A percentile compares a stretch with the other conserved stretches of the same genome.
These are phyloP conservation scores for Rhagologus leucostigma DNA, from an alignment of 2,113 vertebrate species.

Conservation along the genomic window DNA sequence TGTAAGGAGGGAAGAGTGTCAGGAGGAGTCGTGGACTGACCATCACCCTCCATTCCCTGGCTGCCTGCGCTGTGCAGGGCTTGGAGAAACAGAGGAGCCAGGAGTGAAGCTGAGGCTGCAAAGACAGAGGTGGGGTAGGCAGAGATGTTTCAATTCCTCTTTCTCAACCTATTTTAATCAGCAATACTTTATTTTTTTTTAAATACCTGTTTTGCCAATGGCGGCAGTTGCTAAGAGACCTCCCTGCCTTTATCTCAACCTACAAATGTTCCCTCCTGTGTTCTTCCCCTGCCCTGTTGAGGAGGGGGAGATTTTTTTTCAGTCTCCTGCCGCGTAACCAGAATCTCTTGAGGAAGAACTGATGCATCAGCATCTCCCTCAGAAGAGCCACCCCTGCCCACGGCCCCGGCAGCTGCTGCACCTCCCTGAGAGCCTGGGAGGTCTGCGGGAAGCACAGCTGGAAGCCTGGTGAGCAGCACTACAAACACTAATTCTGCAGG, in stretches of 20 bases:
- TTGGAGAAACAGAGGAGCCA: neutral
- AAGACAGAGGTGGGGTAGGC: neutral
- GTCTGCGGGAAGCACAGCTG: neutral
- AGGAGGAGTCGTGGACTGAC: neutral
- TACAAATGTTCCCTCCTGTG: neutral
- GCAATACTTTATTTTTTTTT: neutral
- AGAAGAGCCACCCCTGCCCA: neutral
- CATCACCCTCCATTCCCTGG: neutral
- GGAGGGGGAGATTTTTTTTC: neutral
- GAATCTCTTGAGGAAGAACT: neutral
- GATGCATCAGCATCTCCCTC: neutral
- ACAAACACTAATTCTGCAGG: neutral
- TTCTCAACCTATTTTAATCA: neutral
- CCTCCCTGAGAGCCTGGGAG: neutral
- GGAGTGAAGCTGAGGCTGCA: neutral
- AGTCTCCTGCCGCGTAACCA: neutral
- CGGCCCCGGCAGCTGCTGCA: neutral
- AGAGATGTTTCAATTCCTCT: neutral
- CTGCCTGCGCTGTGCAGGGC: rapidly evolving
- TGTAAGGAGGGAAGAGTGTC: too few species aligned
- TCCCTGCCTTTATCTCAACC: neutral
- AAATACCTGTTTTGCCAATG: neutral
- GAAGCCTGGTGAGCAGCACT: neutral
- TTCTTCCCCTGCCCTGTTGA: neutral
- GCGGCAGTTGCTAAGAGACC: neutral